Evolutionary conservation across 2,113 vertebrate species (phyloP).

Genomic region (Gadus macrocephalus): DNA sequence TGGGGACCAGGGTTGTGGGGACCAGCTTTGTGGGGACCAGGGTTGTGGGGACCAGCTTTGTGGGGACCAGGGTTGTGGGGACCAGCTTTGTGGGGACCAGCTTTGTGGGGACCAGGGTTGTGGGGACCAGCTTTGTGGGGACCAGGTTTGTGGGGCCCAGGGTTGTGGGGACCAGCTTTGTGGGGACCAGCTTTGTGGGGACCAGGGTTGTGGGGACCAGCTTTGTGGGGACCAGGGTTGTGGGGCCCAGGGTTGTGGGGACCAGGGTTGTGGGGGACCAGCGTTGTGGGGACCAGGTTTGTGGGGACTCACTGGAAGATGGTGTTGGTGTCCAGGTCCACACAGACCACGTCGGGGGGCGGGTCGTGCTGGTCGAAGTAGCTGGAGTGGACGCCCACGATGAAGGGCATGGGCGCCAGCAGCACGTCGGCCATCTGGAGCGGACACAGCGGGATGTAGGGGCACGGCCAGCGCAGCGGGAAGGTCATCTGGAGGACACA

Average conservation of each 20-base stretch:
- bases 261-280: background rate
- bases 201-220: background rate
- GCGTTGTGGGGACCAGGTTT: background rate
- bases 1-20: too few species aligned
- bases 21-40: background rate
- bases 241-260: background rate
- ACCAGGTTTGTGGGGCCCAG: background rate
- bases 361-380: constrained; percentile 94
- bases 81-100: background rate
- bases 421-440: constrained; percentile 91
- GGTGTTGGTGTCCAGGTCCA: constrained; percentile 94
- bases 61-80: background rate
- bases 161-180: background rate
- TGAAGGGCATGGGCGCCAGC: constrained; percentile 93
- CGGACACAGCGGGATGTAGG: constrained; percentile 95
- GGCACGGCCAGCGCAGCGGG: constrained; percentile 90
- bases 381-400: constrained; percentile 94
- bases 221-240: background rate
- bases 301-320: constrained; percentile 85
- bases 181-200: background rate
- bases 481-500: constrained; percentile 83
- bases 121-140: background rate
- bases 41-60: background rate
- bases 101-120: background rate
- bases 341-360: constrained; percentile 84